Base-by-base conservation (phyloP, 2,113 vertebrate genomes). In the Eleginops maclovinus region DNA sequence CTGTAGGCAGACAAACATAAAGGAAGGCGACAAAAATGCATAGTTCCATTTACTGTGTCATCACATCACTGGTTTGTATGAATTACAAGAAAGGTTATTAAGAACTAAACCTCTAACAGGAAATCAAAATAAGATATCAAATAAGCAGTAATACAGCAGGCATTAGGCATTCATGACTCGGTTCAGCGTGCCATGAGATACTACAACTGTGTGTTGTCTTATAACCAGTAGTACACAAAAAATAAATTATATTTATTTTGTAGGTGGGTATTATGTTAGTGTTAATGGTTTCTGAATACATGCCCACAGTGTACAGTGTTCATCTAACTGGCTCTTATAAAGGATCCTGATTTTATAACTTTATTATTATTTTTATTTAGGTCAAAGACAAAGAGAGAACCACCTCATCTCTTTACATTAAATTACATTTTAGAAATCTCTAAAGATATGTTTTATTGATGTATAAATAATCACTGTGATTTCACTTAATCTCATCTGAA, bases 251-350 rank as follows among this genome's bases (percentile, higher is more conserved):
- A 49, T 24, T 59, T 26, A 36, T 36, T 75, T 14, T 53, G 21
- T 59, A 24, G 19, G 12, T 61, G 13, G 68, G 50, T 69, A 44
- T 75, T 68, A 60, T 86, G 13, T 88, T 88, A 88, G 88, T 91
- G 89, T 89, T 90, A 15, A 31, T n/a, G 54, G 75, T 68, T 70
- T 22, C 50, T 81, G 75, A 54, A 26, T 64, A 7, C 47, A 41
- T 72, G 68, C 36, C 47, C 44, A 79, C 72, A 63, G 55, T 78
- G 41, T 79, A 83, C 72, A 81, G 68, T 88, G 82, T 81, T 64
- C 43, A 13, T 79, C 24, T 10, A 40, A 36, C 43, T 15, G 28
- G 50, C 17, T 24, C 21, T 46, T 55, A 50, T 51, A 36, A 58
- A 65, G 47, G 21, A 14, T 19, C 0, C n/a, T 31, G 21, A n/a